A percentile compares a stretch with the other conserved stretches of the same genome.
Evolutionary conservation across 1,140 invertebrate genomes (phyloP).

Genomic region (Diabrotica undecimpunctata): DNA sequence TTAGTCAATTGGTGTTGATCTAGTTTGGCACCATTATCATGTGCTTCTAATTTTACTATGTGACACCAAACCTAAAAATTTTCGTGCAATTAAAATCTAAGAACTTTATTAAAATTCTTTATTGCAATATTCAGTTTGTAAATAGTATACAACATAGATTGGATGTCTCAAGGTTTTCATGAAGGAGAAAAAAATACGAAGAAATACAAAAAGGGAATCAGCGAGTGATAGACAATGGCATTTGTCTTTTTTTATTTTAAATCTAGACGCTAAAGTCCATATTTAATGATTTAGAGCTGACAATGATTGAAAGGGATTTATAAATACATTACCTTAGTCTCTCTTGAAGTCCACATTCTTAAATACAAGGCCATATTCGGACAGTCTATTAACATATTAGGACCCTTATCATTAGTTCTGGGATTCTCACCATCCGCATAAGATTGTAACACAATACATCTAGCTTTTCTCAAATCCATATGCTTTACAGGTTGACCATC

Average conservation of each 20-base stretch:
- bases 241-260: too few relatives aligned
- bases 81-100: background rate
- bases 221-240: too few relatives aligned
- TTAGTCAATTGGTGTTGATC: constrained; percentile 82
- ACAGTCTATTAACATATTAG: constrained; percentile 64
- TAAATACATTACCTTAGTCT: constrained; percentile 53
- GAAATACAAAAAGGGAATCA: too few relatives aligned
- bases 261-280: too few relatives aligned
- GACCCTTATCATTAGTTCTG: constrained; percentile 57
- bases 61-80: constrained; percentile 63
- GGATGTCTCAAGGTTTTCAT: too few relatives aligned
- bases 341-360: constrained; percentile 62
- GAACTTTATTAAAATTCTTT: too few relatives aligned
- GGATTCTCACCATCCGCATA: constrained; percentile 51
- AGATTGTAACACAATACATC: constrained; percentile 64
- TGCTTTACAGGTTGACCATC: constrained; percentile 56
- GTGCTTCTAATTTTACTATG: constrained; percentile 67
- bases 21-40: constrained; percentile 70
- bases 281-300: too few relatives aligned
- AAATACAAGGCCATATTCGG: constrained; percentile 62
- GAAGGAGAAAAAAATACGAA: too few relatives aligned
- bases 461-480: constrained; percentile 76
- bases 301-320: too few relatives aligned
- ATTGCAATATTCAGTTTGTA: too few relatives aligned
- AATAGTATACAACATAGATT: too few relatives aligned